Percentiles rank a stretch among this genome's conserved stretches.
Conservation (phyloP, 2,888 invertebrate genomes). For the Lochmaea capreae region DNA sequence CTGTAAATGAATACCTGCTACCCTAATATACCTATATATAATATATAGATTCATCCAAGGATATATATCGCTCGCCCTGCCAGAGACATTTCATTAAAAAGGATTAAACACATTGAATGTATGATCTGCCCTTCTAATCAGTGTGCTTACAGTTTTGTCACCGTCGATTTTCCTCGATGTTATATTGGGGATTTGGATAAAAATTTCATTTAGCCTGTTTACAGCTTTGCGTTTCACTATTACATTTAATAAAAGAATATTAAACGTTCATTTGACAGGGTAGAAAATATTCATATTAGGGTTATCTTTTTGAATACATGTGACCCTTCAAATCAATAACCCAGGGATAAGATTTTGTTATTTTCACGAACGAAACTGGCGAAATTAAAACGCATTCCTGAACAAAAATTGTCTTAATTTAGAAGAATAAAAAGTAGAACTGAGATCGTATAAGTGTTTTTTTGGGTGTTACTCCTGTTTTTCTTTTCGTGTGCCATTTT, state of each 20-base stretch:
- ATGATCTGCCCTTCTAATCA: slow-evolving; percentile 50
- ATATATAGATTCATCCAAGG: neutral
- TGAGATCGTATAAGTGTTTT: too few species aligned
- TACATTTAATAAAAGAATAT: slow-evolving; percentile 40
- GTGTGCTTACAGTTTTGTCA: slow-evolving; percentile 38
- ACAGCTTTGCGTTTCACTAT: slow-evolving; percentile 36
- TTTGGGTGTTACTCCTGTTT: too few species aligned
- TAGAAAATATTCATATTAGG: slow-evolving; percentile 33
- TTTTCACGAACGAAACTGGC: neutral
- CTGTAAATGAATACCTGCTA: too few species aligned
- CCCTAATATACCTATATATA: too few species aligned
- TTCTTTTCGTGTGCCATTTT: too few species aligned
- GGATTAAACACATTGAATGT: slow-evolving; percentile 58
- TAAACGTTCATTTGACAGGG: slow-evolving; percentile 41
- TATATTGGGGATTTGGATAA: slow-evolving; percentile 44
- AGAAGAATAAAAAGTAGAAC: too few species aligned
- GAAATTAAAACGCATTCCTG: slow-evolving; percentile 24
- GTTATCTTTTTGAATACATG: slow-evolving; percentile 19
- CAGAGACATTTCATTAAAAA: slow-evolving; percentile 60
- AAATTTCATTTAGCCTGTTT: slow-evolving; percentile 40
- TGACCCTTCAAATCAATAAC: neutral
- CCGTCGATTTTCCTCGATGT: slow-evolving; percentile 38
- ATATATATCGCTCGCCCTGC: slow-evolving; percentile 38
- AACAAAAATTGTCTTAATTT: neutral
- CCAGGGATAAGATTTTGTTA: neutral